A percentile compares a stretch with the other conserved stretches of the same genome.
These are phyloP conservation scores for Coregonus sp. DNA, from an alignment of 2,797 vertebrate genomes.

Conservation along the genomic window DNA sequence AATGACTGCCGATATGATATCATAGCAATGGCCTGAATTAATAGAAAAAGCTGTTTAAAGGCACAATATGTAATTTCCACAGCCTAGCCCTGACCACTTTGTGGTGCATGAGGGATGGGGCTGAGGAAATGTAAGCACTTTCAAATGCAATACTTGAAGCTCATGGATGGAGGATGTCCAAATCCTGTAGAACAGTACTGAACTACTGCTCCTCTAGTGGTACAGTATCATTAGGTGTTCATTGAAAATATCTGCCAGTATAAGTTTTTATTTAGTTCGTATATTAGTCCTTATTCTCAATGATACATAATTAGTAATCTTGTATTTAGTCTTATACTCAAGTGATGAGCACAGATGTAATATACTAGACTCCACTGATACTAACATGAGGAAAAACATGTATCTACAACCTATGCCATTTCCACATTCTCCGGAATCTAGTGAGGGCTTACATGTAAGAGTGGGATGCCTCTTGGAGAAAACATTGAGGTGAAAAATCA, in stretches of 20 bases:
- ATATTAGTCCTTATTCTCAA: not conserved
- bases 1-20: not conserved
- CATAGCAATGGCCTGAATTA: not conserved
- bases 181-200: not conserved
- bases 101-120: not conserved
- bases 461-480: conserved; percentile 64
- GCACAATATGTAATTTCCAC: not conserved
- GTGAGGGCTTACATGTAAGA: too few relatives aligned
- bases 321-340: not conserved
- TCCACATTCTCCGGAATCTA: conserved; percentile 12
- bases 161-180: not conserved
- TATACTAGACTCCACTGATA: not conserved
- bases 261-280: not conserved
- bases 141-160: not conserved
- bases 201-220: not conserved
- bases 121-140: not conserved
- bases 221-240: too few relatives aligned
- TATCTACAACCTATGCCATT: not conserved
- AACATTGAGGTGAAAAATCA: conserved; percentile 75
- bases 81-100: not conserved
- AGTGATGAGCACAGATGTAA: not conserved
- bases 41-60: not conserved
- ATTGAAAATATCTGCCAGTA: not conserved
- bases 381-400: not conserved
- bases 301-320: not conserved